Evolutionary conservation across 64 coral and sea anemone genomes (phyloP).

Genomic region (Porites lutea): DNA sequence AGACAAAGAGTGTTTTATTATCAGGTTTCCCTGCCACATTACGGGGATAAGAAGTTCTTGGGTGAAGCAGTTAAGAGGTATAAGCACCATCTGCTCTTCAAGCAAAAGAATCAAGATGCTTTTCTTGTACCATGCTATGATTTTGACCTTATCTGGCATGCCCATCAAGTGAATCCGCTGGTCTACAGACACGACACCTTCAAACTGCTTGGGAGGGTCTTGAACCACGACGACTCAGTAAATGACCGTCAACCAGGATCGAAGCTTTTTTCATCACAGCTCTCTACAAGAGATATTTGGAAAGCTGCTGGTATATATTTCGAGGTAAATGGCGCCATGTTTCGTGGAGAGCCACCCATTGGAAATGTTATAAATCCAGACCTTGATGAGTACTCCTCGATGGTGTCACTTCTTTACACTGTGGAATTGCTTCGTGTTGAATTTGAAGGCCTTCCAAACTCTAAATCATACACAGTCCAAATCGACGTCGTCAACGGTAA

Average conservation of each 20-base stretch:
- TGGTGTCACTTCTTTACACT: background rate
- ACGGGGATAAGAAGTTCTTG: slow-evolving; percentile 56
- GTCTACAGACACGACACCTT: slow-evolving; percentile 58
- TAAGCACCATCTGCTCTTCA: slow-evolving; percentile 46
- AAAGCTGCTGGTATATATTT: slow-evolving; percentile 22
- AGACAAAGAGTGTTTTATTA: slow-evolving; percentile 62
- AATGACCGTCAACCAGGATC: slow-evolving; percentile 66
- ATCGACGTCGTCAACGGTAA: background rate
- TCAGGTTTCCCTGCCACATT: slow-evolving; percentile 72
- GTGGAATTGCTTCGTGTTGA: background rate
- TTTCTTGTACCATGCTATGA: slow-evolving; percentile 79
- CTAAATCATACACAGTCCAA: slow-evolving; percentile 19
- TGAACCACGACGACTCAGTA: slow-evolving; percentile 69
- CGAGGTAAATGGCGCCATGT: slow-evolving; percentile 62
- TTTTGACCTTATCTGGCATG: slow-evolving; percentile 82
- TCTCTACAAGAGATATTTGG: slow-evolving; percentile 45
- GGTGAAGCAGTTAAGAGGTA: slow-evolving; percentile 41
- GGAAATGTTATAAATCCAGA: no score
- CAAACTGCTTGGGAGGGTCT: slow-evolving; percentile 40
- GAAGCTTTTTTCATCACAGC: slow-evolving; percentile 31
- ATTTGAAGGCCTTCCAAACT: slow-evolving; percentile 10
- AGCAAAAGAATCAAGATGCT: slow-evolving; percentile 37
- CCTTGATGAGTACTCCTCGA: background rate
- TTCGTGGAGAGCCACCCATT: slow-evolving; percentile 50
- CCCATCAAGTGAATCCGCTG: slow-evolving; percentile 66